These are phyloP conservation scores for Chrysomallon squamiferum DNA, from an alignment of 1,140 invertebrate genomes.

Conservation along the genomic window DNA sequence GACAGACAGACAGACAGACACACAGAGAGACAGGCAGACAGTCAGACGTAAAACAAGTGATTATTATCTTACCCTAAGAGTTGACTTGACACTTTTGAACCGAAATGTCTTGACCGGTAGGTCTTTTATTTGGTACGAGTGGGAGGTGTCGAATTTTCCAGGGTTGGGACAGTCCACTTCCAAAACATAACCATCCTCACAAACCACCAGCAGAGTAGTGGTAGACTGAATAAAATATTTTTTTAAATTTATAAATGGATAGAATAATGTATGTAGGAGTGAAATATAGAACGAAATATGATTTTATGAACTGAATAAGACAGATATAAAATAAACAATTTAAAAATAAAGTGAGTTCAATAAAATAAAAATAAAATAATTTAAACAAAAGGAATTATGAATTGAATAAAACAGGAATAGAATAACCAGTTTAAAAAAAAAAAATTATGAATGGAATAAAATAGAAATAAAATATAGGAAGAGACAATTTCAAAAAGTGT, in stretches of 20 bases:
- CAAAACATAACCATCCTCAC: slow-evolving; percentile 54
- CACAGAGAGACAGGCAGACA: too few relatives aligned
- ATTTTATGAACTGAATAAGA: too few relatives aligned
- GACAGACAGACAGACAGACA: too few relatives aligned
- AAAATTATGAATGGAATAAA: background rate
- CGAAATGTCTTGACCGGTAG: slow-evolving; percentile 48
- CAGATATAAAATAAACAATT: too few relatives aligned
- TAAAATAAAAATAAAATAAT: background rate
- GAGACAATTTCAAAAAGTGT: background rate
- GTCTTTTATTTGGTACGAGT: slow-evolving; percentile 55
- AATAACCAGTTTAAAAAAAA: background rate
- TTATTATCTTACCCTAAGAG: slow-evolving; percentile 49
- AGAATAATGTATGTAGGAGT: too few relatives aligned
- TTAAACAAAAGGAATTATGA: background rate
- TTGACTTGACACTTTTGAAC: slow-evolving; percentile 62
- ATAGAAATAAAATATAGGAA: background rate
- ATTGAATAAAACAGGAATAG: background rate
- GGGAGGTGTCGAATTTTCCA: slow-evolving; percentile 54
- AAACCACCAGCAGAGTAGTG: slow-evolving; percentile 53
- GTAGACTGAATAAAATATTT: slow-evolving; percentile 42
- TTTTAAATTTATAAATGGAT: too few relatives aligned
- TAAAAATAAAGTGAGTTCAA: background rate
- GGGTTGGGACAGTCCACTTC: slow-evolving; percentile 57
- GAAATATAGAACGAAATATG: too few relatives aligned
- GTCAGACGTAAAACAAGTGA: background rate